Percentiles rank a stretch among this genome's conserved stretches.
phyloP scores from a whole-genome alignment of 2,888 invertebrate genomes.

The Periphyllus acericola region DNA sequence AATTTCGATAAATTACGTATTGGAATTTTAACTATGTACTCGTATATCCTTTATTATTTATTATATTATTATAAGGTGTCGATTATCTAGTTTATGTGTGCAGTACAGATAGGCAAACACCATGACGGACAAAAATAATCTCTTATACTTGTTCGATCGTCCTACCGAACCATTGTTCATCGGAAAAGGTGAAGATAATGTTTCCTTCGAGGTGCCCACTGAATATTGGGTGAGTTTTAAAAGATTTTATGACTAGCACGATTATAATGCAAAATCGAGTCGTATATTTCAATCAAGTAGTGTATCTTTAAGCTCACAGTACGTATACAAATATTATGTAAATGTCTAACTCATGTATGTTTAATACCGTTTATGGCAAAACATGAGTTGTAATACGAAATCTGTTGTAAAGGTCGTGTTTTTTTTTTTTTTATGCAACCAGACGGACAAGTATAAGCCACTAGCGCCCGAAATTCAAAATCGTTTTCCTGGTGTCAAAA shows the following conservation, averaged over 20 bases:
- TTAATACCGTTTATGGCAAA: neutral
- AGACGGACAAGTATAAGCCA: conserved; percentile 71
- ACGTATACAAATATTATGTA: neutral
- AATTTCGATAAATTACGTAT: too few relatives aligned
- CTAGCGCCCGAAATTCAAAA: conserved; percentile 72
- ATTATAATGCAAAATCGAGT: neutral
- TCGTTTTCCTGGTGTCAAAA: conserved; percentile 70
- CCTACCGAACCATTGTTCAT: conserved; percentile 82
- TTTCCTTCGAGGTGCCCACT: conserved; percentile 74
- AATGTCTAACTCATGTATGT: neutral
- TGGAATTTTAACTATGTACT: too few relatives aligned
- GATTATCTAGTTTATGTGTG: neutral
- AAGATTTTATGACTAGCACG: neutral
- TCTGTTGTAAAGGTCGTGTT: neutral
- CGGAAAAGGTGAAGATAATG: conserved; percentile 73
- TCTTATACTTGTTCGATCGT: conserved; percentile 78
- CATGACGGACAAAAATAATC: conserved; percentile 59
- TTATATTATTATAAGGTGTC: neutral
- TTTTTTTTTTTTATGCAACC: conserved; percentile 5
- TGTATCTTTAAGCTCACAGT: neutral
- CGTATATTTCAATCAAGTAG: neutral
- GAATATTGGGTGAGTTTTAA: conserved; percentile 71
- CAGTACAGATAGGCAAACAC: neutral
- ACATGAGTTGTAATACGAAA: neutral
- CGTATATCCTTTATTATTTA: too few relatives aligned